These are phyloP conservation scores for Pachliopta kotzebuea DNA, from an alignment of 2,888 invertebrate genomes.

Conservation along the genomic window DNA sequence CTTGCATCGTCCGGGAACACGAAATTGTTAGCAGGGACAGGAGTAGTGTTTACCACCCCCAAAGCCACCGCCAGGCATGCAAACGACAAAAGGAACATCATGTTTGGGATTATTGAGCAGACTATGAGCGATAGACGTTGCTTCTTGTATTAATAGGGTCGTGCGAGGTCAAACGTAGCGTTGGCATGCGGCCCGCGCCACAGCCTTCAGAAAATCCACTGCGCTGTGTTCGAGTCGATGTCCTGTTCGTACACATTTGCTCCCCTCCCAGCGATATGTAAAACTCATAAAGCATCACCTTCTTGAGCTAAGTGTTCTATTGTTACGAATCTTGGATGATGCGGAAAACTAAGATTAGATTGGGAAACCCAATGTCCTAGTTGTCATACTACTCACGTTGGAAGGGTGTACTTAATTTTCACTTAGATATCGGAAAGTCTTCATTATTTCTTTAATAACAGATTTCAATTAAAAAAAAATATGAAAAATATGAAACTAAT, in stretches of 20 bases:
- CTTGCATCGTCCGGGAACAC: slow-evolving; percentile 63
- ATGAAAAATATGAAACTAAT: no score
- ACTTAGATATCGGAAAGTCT: slow-evolving; percentile 19
- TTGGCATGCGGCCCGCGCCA: slow-evolving; percentile 79
- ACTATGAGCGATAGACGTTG: slow-evolving; percentile 61
- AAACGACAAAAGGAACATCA: slow-evolving; percentile 63
- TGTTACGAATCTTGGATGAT: slow-evolving; percentile 49
- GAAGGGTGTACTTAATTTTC: slow-evolving; percentile 33
- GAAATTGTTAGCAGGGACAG: slow-evolving; percentile 62
- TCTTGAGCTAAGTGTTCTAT: slow-evolving; percentile 60
- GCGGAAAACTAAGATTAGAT: slow-evolving; percentile 51
- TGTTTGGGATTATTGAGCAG: slow-evolving; percentile 57
- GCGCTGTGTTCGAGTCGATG: slow-evolving; percentile 60
- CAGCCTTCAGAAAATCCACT: slow-evolving; percentile 81
- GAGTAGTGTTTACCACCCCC: slow-evolving; percentile 38
- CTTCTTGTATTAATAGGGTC: slow-evolving; percentile 77
- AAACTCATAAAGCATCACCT: slow-evolving; percentile 49
- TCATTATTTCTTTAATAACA: no score
- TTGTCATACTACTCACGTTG: slow-evolving; percentile 32
- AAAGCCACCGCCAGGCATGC: slow-evolving; percentile 49
- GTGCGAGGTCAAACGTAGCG: slow-evolving; percentile 65
- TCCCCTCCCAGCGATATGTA: slow-evolving; percentile 49
- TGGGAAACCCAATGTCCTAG: slow-evolving; percentile 61
- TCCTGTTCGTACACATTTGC: slow-evolving; percentile 64
- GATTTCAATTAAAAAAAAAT: no score